A percentile compares a stretch with the other conserved stretches of the same genome.
These are phyloP conservation scores for Peucedramus taeniatus DNA, from an alignment of 2,113 vertebrate genomes.

Conservation along the genomic window DNA sequence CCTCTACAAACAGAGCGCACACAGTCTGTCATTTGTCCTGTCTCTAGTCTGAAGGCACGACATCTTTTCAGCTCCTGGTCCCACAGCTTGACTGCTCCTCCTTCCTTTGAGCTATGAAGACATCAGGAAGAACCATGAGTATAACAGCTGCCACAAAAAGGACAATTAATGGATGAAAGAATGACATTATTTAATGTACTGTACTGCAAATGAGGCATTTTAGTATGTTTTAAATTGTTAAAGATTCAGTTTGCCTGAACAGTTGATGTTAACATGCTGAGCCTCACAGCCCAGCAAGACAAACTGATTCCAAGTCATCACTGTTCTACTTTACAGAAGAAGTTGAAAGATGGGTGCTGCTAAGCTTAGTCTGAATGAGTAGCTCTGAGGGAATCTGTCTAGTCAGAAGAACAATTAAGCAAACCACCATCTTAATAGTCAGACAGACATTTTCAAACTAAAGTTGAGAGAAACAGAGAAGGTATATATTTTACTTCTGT, in stretches of 20 bases:
- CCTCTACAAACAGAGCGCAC: conserved; percentile 92
- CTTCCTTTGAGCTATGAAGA: conserved; percentile 88
- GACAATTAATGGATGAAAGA: not conserved
- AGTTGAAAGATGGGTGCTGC: not conserved
- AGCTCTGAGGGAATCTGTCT: not conserved
- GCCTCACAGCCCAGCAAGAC: not conserved
- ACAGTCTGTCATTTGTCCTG: conserved; percentile 89
- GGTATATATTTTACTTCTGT: not conserved
- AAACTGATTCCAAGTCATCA: not conserved
- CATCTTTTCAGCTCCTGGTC: conserved; percentile 95
- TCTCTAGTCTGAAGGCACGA: conserved; percentile 92
- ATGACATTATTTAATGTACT: not conserved
- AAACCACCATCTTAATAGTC: not conserved
- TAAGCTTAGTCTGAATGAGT: not conserved
- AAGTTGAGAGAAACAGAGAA: not conserved
- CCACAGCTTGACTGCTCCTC: conserved; percentile 95
- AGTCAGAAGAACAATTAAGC: not conserved
- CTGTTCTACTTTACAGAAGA: not conserved
- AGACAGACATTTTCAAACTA: not conserved
- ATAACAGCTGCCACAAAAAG: not conserved
- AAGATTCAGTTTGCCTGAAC: not conserved
- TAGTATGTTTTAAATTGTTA: not conserved
- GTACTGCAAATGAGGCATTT: not conserved
- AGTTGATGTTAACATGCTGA: not conserved
- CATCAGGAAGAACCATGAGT: not conserved